Conservation (phyloP, 2,888 invertebrate species). For the Parochlus steinenii region DNA sequence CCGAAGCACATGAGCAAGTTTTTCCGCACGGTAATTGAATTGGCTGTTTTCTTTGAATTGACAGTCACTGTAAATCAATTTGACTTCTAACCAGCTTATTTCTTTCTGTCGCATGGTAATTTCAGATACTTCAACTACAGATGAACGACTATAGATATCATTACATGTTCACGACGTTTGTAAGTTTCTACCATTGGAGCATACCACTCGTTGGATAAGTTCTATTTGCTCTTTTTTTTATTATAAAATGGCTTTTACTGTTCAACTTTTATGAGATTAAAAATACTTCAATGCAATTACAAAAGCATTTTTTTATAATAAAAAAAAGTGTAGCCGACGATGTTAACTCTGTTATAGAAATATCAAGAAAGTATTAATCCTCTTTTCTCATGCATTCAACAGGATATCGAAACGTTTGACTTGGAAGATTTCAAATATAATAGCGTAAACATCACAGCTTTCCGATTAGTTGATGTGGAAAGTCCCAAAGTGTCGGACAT, state of each 20-base stretch:
- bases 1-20: slow-evolving; percentile 64
- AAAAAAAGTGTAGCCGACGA: neutral
- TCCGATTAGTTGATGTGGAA: slow-evolving; percentile 69
- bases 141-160: slow-evolving; percentile 94
- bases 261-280: neutral
- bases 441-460: slow-evolving; percentile 88
- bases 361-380: slow-evolving; percentile 4
- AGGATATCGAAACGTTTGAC: slow-evolving; percentile 79
- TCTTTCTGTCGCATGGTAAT: slow-evolving; percentile 18
- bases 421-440: slow-evolving; percentile 87
- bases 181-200: slow-evolving; percentile 37
- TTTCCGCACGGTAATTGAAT: slow-evolving; percentile 64
- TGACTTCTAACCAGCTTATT: slow-evolving; percentile 7
- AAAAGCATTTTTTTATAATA: slow-evolving; percentile 1
- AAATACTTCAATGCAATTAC: neutral
- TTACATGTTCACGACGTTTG: slow-evolving; percentile 88
- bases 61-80: slow-evolving; percentile 1
- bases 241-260: neutral
- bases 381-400: slow-evolving; percentile 17
- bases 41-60: too few relatives aligned
- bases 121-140: slow-evolving; percentile 81
- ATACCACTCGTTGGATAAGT: slow-evolving; percentile 2
- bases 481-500: slow-evolving; percentile 57
- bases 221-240: neutral
- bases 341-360: neutral